Evolutionary conservation across 2,113 vertebrate genomes (phyloP).

Genomic region (Sigmodon hispidus): DNA sequence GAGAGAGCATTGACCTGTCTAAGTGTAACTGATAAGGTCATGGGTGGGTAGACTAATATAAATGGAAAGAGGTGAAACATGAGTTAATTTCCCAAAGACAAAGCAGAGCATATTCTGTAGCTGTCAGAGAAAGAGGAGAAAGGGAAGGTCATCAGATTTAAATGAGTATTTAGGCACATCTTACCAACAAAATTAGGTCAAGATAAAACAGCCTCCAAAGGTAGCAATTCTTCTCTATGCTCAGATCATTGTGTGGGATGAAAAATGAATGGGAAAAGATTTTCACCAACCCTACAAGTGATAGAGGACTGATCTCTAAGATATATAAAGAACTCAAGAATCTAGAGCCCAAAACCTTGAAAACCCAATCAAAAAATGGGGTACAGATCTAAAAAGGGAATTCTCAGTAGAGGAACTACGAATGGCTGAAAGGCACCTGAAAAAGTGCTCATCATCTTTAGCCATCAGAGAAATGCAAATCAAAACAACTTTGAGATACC

Average conservation of each 20-base stretch:
- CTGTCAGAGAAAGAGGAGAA: not conserved
- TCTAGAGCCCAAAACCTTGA: too few species aligned
- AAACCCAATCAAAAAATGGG: too few species aligned
- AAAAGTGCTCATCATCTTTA: too few species aligned
- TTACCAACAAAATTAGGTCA: not conserved
- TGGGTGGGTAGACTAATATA: not conserved
- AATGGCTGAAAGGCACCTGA: too few species aligned
- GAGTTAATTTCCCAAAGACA: not conserved
- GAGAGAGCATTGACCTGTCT: not conserved
- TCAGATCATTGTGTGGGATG: not conserved
- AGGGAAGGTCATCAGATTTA: not conserved
- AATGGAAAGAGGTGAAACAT: not conserved
- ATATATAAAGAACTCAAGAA: too few species aligned
- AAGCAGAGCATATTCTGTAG: not conserved
- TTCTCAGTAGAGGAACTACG: too few species aligned
- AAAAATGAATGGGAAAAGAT: too few species aligned
- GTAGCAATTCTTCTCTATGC: not conserved
- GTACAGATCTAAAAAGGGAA: too few species aligned
- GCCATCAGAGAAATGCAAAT: too few species aligned
- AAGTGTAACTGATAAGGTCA: fast-evolving
- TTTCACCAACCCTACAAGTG: too few species aligned
- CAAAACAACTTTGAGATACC: too few species aligned
- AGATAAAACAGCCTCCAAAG: not conserved
- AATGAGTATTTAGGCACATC: not conserved
- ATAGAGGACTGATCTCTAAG: too few species aligned